Percentiles rank a stretch among this genome's conserved stretches.
Conservation (phyloP, 2,113 vertebrate species). For the Ammodytes marinus region DNA sequence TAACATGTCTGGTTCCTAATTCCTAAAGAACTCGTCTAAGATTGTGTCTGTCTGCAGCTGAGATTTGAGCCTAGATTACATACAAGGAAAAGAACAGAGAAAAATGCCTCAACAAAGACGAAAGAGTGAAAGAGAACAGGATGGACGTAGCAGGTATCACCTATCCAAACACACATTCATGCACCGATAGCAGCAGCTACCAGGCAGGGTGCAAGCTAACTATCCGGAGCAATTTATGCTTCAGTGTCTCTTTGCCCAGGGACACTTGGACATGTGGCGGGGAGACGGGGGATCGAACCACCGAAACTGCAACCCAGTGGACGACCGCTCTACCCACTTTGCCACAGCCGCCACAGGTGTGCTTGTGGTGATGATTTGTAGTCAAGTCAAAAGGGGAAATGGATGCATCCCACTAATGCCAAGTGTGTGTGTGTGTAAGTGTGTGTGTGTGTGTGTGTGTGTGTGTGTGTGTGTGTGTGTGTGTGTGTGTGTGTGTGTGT, state of each 20-base stretch:
- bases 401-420: constrained; percentile 50
- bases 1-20: constrained; percentile 28
- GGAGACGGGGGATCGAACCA: too few relatives aligned
- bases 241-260: too few relatives aligned
- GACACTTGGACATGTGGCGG: too few relatives aligned
- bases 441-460: constrained; percentile 64
- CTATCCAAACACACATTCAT: too few relatives aligned
- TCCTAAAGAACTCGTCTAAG: constrained; percentile 49
- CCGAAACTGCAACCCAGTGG: too few relatives aligned
- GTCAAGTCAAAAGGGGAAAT: constrained; percentile 63
- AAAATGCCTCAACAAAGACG: background rate
- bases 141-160: background rate
- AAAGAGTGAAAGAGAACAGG: background rate
- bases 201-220: too few relatives aligned
- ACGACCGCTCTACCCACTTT: too few relatives aligned
- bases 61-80: constrained; percentile 28
- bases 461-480: constrained; percentile 66
- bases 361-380: constrained; percentile 62
- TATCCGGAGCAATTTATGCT: too few relatives aligned
- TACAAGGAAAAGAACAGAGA: background rate
- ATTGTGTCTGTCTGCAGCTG: constrained; percentile 16
- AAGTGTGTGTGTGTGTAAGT: constrained; percentile 64
- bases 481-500: constrained; percentile 63
- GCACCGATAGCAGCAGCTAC: too few relatives aligned
- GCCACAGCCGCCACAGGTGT: too few relatives aligned